phyloP scores from a whole-genome alignment of 2,888 invertebrate species.

The Cosmopolites sordidus region DNA sequence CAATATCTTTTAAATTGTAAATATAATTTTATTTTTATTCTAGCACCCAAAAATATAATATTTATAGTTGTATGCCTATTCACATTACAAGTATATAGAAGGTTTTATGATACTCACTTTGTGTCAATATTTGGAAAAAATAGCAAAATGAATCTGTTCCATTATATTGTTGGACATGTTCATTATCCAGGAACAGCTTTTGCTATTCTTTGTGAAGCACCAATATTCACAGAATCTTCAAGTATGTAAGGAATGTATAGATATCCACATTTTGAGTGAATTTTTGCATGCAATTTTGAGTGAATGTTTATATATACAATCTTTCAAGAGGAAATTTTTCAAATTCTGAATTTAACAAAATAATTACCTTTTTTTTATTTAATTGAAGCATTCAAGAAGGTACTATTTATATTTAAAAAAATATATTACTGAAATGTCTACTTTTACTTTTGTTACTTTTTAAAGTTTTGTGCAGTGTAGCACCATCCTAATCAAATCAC shows the following conservation, averaged over 20 bases:
- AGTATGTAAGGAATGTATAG: conserved; percentile 6
- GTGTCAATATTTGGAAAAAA: conserved; percentile 75
- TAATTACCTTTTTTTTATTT: no score
- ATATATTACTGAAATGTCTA: no score
- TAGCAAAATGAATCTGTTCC: conserved; percentile 71
- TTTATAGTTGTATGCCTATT: conserved; percentile 60
- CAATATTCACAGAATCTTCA: conserved; percentile 55
- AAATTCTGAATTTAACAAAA: no score
- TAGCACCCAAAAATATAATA: conserved; percentile 59
- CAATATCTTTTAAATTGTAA: background rate
- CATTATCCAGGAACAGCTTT: conserved; percentile 72
- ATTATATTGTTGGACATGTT: conserved; percentile 70
- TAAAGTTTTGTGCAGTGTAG: no score
- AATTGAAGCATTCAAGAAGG: no score
- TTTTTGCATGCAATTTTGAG: no score
- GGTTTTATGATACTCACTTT: conserved; percentile 77
- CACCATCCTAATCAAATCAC: no score
- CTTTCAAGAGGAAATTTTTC: no score
- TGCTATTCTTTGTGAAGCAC: conserved; percentile 65
- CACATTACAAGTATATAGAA: conserved; percentile 64
- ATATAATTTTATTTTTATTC: conserved; percentile 29
- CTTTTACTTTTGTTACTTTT: no score
- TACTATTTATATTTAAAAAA: no score
- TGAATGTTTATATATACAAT: no score
- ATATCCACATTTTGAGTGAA: no score